A percentile compares a stretch with the other conserved stretches of the same genome.
phyloP scores from a whole-genome alignment of 2,888 invertebrate genomes.

The Fissipunctia ypsillon region DNA sequence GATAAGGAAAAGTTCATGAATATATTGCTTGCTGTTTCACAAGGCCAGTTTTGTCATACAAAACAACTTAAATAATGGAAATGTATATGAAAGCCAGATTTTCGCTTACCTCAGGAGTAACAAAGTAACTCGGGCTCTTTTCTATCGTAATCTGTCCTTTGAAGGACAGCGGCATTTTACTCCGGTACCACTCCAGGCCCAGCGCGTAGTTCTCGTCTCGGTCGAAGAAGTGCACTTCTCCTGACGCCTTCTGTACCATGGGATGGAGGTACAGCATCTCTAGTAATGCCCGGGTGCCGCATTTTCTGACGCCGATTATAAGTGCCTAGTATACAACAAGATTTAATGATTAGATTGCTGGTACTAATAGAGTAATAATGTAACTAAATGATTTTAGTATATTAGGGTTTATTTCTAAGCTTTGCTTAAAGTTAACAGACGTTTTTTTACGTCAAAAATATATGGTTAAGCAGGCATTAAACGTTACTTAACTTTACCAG shows the following conservation, averaged over 20 bases:
- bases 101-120: constrained; percentile 95
- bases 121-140: constrained; percentile 99
- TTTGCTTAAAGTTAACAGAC: not conserved
- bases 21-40: too few species aligned
- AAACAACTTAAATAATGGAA: too few species aligned
- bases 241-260: constrained; percentile 97
- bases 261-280: constrained; percentile 99
- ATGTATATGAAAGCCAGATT: not conserved
- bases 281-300: constrained; percentile 98
- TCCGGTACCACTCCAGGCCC: constrained; percentile 98
- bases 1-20: too few species aligned
- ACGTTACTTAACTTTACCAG: not conserved
- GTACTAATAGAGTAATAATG: not conserved
- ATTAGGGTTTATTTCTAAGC: not conserved
- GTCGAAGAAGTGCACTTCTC: constrained; percentile 99
- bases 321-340: constrained; percentile 92
- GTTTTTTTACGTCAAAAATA: not conserved
- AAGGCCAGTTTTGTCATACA: not conserved
- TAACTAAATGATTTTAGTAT: too few species aligned
- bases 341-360: not conserved
- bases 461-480: not conserved
- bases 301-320: constrained; percentile 98
- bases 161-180: constrained; percentile 98
- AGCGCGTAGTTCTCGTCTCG: constrained; percentile 97
- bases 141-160: constrained; percentile 98